These are phyloP conservation scores for Chromobotia macracanthus DNA, from an alignment of 2,797 vertebrate species.

Conservation along the genomic window DNA sequence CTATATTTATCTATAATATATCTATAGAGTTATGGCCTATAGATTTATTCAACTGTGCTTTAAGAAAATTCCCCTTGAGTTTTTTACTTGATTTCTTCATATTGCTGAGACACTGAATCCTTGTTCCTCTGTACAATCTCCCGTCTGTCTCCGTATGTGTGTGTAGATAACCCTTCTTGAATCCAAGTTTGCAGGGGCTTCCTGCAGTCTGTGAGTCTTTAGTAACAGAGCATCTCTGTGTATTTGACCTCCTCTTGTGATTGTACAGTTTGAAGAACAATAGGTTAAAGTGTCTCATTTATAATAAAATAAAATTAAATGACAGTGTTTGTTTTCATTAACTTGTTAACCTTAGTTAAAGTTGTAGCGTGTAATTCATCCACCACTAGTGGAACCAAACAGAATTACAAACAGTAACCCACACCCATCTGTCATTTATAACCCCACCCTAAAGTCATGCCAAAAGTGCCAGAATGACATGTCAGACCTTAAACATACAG, in stretches of 20 bases:
- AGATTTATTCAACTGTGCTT: conserved; percentile 83
- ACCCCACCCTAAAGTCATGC: too few relatives aligned
- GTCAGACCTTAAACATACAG: too few relatives aligned
- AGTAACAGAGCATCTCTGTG: conserved; percentile 66
- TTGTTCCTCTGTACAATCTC: conserved; percentile 73
- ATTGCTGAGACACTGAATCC: conserved; percentile 70
- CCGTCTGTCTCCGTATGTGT: conserved; percentile 70
- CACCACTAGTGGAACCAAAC: too few relatives aligned
- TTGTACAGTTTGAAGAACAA: conserved; percentile 93
- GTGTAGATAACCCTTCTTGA: conserved; percentile 67
- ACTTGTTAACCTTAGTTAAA: not conserved
- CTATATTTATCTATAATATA: conserved; percentile 64
- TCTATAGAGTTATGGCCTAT: conserved; percentile 82
- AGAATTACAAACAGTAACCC: not conserved
- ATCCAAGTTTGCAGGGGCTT: conserved; percentile 58
- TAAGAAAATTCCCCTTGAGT: conserved; percentile 70
- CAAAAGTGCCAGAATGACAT: too few relatives aligned
- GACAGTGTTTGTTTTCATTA: conserved; percentile 51
- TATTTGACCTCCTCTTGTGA: conserved; percentile 72
- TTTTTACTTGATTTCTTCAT: conserved; percentile 68
- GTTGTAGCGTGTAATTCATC: too few relatives aligned
- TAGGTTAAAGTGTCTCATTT: conserved; percentile 91
- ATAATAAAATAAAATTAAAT: conserved; percentile 84
- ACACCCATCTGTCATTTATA: too few relatives aligned
- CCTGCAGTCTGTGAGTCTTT: conserved; percentile 71